Base-by-base conservation (phyloP, 2,113 vertebrate species). In the Aleadryas rufinucha region DNA sequence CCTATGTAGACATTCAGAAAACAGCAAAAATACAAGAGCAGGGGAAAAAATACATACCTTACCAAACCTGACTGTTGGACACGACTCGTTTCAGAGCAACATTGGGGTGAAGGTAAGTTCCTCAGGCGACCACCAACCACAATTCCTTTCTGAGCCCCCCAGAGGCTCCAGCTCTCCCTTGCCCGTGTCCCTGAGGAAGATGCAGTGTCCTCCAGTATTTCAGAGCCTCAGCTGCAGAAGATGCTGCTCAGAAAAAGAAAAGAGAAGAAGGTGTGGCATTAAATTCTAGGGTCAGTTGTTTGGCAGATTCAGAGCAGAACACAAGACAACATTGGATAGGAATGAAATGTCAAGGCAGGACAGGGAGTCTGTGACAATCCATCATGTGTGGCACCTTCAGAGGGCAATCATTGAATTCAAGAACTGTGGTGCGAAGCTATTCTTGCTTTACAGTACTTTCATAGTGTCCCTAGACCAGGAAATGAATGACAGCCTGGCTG, bases 51-150 rank as follows among this genome's bases (percentile, higher is more conserved):
- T 1, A 82, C 97, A 31, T 97, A 98, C 98, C 98, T 98, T 97
- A 92, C 81, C 88, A 95, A 90, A 94, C 59, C 76, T 86, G 72
- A 96, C 70, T 56, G 93, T 37, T 78, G 86, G 78, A 94, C 65
- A 87, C 70, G 53, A 89, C 69, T 84, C 0, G 39, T 93, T 96
- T 98, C 96, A 98, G 92, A 96, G 92, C 94, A 92, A 96, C 98
- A 98, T 97, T 95, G 96, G 96, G 66, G 78, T 91, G 93, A 84
- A 95, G 86, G 88, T 60, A 63, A 92, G 87, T 49, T 93, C 88
- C 93, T 96, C 97, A 94, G 86, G 84, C 1, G 9, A 72, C 88
- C 63, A 91, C 79, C 92, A 94, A 85, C 42, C 4, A 7, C 66
- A 93, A 21, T 11, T 91, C 85, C 88, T 45, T 74, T 56, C 84